A percentile compares a stretch with the other conserved stretches of the same genome.
These are phyloP conservation scores for Daktulosphaira vitifoliae DNA, from an alignment of 1,140 invertebrate species.

Conservation along the genomic window DNA sequence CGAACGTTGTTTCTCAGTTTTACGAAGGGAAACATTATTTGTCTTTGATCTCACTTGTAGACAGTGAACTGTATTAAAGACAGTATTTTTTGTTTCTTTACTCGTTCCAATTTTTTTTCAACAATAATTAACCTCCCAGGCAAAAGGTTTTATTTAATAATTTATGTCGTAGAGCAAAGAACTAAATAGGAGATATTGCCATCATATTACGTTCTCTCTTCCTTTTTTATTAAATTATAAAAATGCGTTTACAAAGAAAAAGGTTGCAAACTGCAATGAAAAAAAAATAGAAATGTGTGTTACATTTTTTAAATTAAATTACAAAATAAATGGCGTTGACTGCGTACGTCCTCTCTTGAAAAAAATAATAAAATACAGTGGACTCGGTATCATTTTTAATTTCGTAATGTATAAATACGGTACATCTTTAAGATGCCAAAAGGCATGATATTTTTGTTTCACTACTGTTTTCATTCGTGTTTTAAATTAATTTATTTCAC, in stretches of 20 bases:
- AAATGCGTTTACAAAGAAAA: constrained; percentile 6
- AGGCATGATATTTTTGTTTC: not conserved
- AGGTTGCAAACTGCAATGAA: constrained; percentile 28
- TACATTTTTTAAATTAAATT: constrained; percentile 33
- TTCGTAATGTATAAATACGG: constrained; percentile 6
- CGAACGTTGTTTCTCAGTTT: constrained; percentile 26
- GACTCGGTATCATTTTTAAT: constrained; percentile 25
- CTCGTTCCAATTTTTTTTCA: constrained; percentile 6
- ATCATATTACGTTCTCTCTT: constrained; percentile 21
- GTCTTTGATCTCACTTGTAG: constrained; percentile 23
- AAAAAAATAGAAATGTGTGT: constrained; percentile 31
- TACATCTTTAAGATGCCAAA: not conserved
- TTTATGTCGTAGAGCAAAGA: constrained; percentile 9
- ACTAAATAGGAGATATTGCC: constrained; percentile 28
- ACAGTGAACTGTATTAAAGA: constrained; percentile 16
- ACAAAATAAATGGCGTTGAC: constrained; percentile 29
- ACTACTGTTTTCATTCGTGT: not conserved
- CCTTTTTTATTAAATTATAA: constrained; percentile 32
- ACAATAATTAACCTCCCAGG: constrained; percentile 30
- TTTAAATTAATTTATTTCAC: not conserved
- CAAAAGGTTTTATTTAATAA: constrained; percentile 32
- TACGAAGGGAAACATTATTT: constrained; percentile 19
- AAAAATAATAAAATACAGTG: constrained; percentile 27
- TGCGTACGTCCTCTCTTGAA: constrained; percentile 13
- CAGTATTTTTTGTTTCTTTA: constrained; percentile 1